Evolutionary conservation across 2,888 invertebrate genomes (phyloP).

Genomic region (Rotaria macrura): DNA sequence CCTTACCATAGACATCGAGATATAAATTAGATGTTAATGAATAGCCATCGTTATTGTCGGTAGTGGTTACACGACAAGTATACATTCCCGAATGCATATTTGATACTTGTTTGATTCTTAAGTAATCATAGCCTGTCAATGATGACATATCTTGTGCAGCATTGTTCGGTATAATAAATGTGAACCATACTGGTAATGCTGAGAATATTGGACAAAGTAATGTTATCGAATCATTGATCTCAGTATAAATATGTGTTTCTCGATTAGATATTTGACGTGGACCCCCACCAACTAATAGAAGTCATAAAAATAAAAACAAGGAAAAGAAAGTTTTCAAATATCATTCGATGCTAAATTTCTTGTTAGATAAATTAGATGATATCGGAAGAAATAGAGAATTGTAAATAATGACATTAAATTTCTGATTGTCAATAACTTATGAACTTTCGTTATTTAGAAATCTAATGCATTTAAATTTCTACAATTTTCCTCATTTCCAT

Average conservation of each 20-base stretch:
- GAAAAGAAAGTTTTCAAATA: too few relatives aligned
- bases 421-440: too few relatives aligned
- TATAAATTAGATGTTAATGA: not conserved
- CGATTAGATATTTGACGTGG: constrained; percentile 3
- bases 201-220: not conserved
- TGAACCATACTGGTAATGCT: not conserved
- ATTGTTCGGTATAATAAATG: not conserved
- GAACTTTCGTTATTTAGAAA: too few relatives aligned
- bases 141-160: not conserved
- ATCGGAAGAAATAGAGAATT: too few relatives aligned
- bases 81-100: not conserved
- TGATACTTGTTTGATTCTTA: not conserved
- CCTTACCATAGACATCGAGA: not conserved
- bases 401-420: too few relatives aligned
- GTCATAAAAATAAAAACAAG: too few relatives aligned
- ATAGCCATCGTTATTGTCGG: not conserved
- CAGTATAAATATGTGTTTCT: not conserved
- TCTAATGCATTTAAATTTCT: too few relatives aligned
- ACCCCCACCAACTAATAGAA: not conserved
- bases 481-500: too few relatives aligned
- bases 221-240: not conserved
- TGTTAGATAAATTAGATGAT: too few relatives aligned
- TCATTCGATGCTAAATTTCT: too few relatives aligned
- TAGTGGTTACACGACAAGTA: not conserved
- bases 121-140: not conserved